Conservation (phyloP, 1,140 invertebrate genomes). For the Aricia agestis region DNA sequence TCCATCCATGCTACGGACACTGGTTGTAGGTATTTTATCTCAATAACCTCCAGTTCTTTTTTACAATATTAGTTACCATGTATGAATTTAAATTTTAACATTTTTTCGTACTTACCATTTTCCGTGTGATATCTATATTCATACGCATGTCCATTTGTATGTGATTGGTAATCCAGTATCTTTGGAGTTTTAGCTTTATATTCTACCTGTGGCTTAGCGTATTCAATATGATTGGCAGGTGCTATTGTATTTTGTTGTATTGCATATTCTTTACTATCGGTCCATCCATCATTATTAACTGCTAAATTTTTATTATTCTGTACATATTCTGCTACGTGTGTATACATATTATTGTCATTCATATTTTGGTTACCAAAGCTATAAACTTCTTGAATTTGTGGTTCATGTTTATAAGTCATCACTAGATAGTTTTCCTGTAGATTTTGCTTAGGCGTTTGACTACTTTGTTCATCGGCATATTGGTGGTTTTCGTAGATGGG, state of each 20-base stretch:
- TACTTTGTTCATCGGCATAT: neutral
- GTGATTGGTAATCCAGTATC: slow-evolving; percentile 43
- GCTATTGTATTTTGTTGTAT: neutral
- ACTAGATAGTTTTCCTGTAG: neutral
- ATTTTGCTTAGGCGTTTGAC: neutral
- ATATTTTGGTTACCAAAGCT: neutral
- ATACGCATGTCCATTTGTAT: slow-evolving; percentile 49
- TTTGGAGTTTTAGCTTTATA: slow-evolving; percentile 26
- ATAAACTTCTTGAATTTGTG: neutral
- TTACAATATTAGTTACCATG: too few relatives aligned
- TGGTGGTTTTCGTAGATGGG: neutral
- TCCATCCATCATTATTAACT: neutral
- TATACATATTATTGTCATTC: neutral
- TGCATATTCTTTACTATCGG: neutral
- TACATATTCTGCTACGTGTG: neutral
- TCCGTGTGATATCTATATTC: slow-evolving; percentile 62
- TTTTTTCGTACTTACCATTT: slow-evolving; percentile 43
- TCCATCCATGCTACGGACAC: too few relatives aligned
- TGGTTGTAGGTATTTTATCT: too few relatives aligned
- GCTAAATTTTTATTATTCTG: neutral
- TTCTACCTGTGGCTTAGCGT: neutral
- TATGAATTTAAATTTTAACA: slow-evolving; percentile 1
- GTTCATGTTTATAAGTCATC: neutral
- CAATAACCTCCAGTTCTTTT: too few relatives aligned
- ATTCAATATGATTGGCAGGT: neutral